phyloP scores from a whole-genome alignment of 2,113 vertebrate genomes.

The Cyphomyrus plagiostoma region DNA sequence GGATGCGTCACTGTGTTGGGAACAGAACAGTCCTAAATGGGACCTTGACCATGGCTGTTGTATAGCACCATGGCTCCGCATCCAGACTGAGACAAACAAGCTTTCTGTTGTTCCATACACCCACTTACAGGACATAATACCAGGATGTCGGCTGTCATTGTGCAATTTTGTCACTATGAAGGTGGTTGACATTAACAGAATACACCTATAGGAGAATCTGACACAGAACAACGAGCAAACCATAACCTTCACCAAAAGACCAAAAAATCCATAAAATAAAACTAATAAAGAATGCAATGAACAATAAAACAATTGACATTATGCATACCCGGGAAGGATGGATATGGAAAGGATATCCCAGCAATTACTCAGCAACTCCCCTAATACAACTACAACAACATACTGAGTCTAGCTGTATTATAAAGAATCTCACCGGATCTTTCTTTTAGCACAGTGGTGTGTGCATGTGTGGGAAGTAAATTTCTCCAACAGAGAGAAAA shows the following conservation, averaged over 20 bases:
- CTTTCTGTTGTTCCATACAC: neutral
- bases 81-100: neutral
- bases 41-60: neutral
- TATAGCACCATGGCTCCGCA: neutral
- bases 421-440: neutral
- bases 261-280: neutral
- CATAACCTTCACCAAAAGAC: neutral
- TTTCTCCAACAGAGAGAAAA: neutral
- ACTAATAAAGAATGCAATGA: neutral
- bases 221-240: neutral
- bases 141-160: neutral
- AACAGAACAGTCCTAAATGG: neutral
- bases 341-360: neutral
- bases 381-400: neutral
- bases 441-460: neutral
- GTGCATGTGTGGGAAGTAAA: neutral
- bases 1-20: neutral
- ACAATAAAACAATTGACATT: neutral
- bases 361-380: neutral
- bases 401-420: neutral
- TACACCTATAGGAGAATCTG: neutral
- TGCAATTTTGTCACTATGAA: neutral
- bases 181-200: neutral
- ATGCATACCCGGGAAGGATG: neutral
- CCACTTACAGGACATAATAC: neutral